Base-by-base conservation (phyloP, 1,140 invertebrate species). In the Ostrea denselamellosa region DNA sequence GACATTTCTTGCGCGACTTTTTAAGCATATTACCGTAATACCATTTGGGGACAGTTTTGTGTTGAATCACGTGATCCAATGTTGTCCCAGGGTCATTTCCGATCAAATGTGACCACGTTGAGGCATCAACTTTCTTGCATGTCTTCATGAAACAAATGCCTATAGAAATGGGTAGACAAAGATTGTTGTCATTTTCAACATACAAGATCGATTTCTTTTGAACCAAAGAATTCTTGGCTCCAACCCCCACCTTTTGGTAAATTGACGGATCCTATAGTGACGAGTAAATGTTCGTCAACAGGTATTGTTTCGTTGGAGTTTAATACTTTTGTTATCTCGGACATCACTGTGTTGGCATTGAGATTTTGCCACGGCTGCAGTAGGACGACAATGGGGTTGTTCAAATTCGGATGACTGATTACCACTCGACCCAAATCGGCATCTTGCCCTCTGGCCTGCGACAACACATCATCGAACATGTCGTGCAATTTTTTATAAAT, bases 1-100 rank as follows among this genome's bases (percentile, higher is more conserved):
- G 52, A 52, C n/a, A 14, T 44, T 83, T 83, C 19, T 62, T 85
- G 34, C 83, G n/a, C n/a, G n/a, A n/a, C 28, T 88, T 85, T 53
- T 58, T 56, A 17, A 81, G 34, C 25, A 85, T 65, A 53, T 87
- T 34, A 34, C 82, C 25, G 77, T 82, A 88, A 81, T 58, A 88
- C 28, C 56, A 62, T 53, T 28, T 65, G 5, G 71, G 87, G 53
- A 65, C 52, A 0, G n/a, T 54, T 86, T 56, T 81, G 53, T 86
- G 51, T 56, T 86, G 52, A 54, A 85, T 25, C 52, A 85, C 54
- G 54, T 54, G 54, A 54, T 53, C 81, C 34, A 34, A 12, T 25
- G 17, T 87, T 10, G 68, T 58, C 25, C 54, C 34, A 19, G 51
- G 34, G 56, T 85, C 84, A 14, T 85, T 62, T 14, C 53, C 19